Evolutionary conservation across 2,888 invertebrate genomes (phyloP).

Genomic region (Ophonus ardosiacus): DNA sequence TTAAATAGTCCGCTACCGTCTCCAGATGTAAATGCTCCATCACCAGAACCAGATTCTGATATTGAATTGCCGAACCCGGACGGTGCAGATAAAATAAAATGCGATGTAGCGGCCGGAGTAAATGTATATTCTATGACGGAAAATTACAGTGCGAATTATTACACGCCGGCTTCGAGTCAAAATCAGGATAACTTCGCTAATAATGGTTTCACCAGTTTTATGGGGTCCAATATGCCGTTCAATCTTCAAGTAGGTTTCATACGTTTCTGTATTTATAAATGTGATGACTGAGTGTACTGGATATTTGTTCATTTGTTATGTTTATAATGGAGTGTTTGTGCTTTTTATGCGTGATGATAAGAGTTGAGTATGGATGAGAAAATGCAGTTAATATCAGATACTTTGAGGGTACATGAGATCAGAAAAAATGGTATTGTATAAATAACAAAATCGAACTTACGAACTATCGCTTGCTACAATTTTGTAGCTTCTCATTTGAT

Average conservation of each 20-base stretch:
- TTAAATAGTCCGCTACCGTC: conserved; percentile 85
- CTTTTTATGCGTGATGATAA: too few species aligned
- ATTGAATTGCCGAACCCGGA: conserved; percentile 81
- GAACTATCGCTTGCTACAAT: too few species aligned
- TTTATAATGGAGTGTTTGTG: too few species aligned
- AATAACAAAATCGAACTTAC: too few species aligned
- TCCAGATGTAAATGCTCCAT: conserved; percentile 83
- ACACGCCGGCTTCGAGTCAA: conserved; percentile 74
- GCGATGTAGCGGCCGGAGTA: conserved; percentile 61
- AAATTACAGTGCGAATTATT: conserved; percentile 74
- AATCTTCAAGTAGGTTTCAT: conserved; percentile 74
- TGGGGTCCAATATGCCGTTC: conserved; percentile 81
- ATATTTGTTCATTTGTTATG: too few species aligned
- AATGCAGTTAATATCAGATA: too few species aligned
- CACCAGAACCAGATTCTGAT: conserved; percentile 90
- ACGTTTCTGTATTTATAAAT: too few species aligned
- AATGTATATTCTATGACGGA: conserved; percentile 62
- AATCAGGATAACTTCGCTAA: conserved; percentile 68
- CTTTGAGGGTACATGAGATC: too few species aligned
- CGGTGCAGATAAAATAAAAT: conserved; percentile 29
- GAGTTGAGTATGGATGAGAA: too few species aligned
- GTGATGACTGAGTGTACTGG: too few species aligned
- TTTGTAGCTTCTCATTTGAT: too few species aligned
- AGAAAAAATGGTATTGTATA: too few species aligned
- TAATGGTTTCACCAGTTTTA: conserved; percentile 82